Evolutionary conservation across 2,888 invertebrate genomes (phyloP).

Genomic region (Troilus luridus): DNA sequence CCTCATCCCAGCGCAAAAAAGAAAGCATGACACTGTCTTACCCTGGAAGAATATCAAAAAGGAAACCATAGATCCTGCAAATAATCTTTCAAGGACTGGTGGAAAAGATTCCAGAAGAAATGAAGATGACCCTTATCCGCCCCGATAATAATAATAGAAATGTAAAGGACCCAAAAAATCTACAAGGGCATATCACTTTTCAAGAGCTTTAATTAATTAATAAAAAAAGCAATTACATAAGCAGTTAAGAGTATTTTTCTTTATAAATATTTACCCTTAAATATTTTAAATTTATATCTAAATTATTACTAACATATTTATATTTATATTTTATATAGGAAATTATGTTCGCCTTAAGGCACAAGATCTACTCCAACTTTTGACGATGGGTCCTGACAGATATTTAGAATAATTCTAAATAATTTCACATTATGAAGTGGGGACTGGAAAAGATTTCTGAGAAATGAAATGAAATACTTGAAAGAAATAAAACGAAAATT

Average conservation of each 20-base stretch:
- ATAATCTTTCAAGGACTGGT: no score
- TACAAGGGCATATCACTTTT: no score
- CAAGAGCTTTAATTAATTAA: no score
- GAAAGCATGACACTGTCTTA: no score
- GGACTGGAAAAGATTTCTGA: not conserved
- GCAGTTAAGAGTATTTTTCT: not conserved
- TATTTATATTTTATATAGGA: not conserved
- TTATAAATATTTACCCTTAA: not conserved
- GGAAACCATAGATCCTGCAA: no score
- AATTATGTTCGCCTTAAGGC: not conserved
- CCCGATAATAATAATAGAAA: no score
- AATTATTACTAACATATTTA: not conserved
- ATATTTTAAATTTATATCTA: not conserved
- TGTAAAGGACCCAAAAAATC: no score
- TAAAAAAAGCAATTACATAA: no score
- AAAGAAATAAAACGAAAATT: not conserved
- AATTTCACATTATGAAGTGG: not conserved
- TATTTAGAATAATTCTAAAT: not conserved
- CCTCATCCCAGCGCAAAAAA: no score
- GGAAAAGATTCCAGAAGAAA: no score
- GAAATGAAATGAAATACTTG: conserved; percentile 11
- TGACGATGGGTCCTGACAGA: not conserved
- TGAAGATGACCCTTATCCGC: no score
- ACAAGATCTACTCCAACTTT: not conserved
- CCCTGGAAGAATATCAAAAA: no score